Percentiles rank a stretch among this genome's conserved stretches.
These are phyloP conservation scores for Mizuhopecten yessoensis DNA, from an alignment of 1,140 invertebrate species.

Conservation along the genomic window DNA sequence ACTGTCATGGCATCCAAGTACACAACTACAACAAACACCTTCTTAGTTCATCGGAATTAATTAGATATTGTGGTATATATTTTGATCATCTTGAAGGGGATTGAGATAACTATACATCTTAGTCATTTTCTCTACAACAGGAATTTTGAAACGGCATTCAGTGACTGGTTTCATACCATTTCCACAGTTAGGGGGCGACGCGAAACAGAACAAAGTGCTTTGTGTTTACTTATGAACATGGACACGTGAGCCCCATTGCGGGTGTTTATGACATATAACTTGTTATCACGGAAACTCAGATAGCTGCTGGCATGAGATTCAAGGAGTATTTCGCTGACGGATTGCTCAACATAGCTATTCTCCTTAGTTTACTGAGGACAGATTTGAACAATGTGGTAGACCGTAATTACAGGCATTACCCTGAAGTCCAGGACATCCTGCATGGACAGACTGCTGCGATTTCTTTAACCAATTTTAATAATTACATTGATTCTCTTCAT, in stretches of 20 bases:
- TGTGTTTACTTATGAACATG: constrained; percentile 45
- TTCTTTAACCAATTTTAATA: constrained; percentile 83
- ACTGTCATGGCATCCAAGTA: constrained; percentile 7
- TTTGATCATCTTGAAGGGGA: background rate
- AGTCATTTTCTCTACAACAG: background rate
- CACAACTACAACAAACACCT: background rate
- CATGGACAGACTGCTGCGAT: constrained; percentile 81
- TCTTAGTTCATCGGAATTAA: background rate
- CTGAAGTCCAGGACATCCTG: constrained; percentile 81
- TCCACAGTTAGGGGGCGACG: background rate
- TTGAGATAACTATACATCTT: background rate
- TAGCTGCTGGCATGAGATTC: constrained; percentile 67
- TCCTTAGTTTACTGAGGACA: constrained; percentile 90
- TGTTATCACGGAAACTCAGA: constrained; percentile 24
- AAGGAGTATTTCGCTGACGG: constrained; percentile 86
- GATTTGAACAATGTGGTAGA: constrained; percentile 89
- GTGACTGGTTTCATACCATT: constrained; percentile 41
- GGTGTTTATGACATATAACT: constrained; percentile 3
- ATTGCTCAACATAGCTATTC: constrained; percentile 90
- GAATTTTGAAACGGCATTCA: background rate
- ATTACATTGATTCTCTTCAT: constrained; percentile 72
- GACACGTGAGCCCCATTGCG: constrained; percentile 44
- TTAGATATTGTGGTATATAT: background rate
- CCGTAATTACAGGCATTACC: constrained; percentile 84
- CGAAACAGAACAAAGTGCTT: background rate